Percentiles rank a stretch among this genome's conserved stretches.
phyloP scores from a whole-genome alignment of 1,140 invertebrate species.

The Drosophila grimshawi region DNA sequence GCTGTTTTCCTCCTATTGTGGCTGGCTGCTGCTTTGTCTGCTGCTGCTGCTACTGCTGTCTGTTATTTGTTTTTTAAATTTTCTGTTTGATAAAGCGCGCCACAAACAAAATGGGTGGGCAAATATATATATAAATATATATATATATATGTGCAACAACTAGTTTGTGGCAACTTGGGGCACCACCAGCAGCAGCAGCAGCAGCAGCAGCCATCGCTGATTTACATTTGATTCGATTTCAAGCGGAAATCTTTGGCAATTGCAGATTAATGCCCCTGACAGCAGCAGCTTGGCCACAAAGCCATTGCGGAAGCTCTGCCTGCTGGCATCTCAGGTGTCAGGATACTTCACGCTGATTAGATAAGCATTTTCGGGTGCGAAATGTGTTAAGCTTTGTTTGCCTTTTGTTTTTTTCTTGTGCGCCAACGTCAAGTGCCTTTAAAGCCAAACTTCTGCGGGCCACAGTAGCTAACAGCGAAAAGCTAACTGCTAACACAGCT shows the following conservation, averaged over 20 bases:
- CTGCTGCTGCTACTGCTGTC: conserved; percentile 40
- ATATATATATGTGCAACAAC: conserved; percentile 71
- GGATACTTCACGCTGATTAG: conserved; percentile 81
- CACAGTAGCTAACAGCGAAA: conserved; percentile 1
- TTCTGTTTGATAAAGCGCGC: conserved; percentile 81
- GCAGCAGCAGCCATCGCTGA: conserved; percentile 46
- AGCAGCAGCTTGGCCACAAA: conserved; percentile 46
- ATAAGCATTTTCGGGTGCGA: conserved; percentile 74
- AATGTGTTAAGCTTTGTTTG: conserved; percentile 83
- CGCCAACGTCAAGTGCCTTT: conserved; percentile 45
- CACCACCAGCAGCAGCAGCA: conserved; percentile 37
- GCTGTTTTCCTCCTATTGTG: conserved; percentile 38
- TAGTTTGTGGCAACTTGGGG: conserved; percentile 59
- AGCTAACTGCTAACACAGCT: background rate
- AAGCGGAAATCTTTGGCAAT: conserved; percentile 78
- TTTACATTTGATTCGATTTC: conserved; percentile 81
- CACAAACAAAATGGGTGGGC: conserved; percentile 80
- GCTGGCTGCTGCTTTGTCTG: conserved; percentile 17
- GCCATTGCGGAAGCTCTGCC: conserved; percentile 31
- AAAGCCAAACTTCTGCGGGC: conserved; percentile 67
- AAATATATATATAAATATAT: conserved; percentile 61
- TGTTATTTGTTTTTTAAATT: conserved; percentile 80
- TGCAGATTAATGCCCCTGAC: conserved; percentile 81
- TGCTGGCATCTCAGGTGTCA: conserved; percentile 73
- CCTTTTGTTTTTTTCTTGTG: conserved; percentile 73